Base-by-base conservation (phyloP, 2,888 invertebrate species). In the Stictocephala bisonia region DNA sequence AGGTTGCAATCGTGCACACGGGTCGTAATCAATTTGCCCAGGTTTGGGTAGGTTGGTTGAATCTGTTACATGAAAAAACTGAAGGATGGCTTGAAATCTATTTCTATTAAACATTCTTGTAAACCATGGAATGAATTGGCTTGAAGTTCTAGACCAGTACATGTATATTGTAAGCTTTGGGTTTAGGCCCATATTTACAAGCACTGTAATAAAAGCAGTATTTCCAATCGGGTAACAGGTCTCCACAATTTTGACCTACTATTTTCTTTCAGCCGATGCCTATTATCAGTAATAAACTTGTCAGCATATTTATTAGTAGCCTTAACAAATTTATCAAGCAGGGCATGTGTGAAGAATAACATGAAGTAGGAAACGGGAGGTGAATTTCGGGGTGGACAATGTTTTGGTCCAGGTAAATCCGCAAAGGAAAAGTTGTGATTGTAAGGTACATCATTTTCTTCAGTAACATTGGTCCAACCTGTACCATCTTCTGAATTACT, bases 241-340 rank as follows among this genome's bases (percentile, higher is more conserved):
- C 29, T 64, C 71, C 71, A 50, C 11, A 31, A 31, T 20, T 50
- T 64, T 4, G n/a, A 6, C 3, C 40, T 27, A 29, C 48, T 35
- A 22, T 71, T 6, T 22, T 24, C 29, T 58, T 31, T 60, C 20
- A 48, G n/a, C 27, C 15, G n/a, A n/a, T n/a, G n/a, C n/a, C n/a
- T 7, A 31, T 41, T 40, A 15, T 40, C 15, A 44, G 22, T 41
- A 13, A 71, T n/a, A 20, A 60, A 58, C 15, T 60, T 4, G 15
- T 20, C 27, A 35, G 71, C 71, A 71, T 58, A 71, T 11, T 48
- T 58, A 15, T 71, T 71, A 15, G 71, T 60, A n/a, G 27, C 41
- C 27, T 58, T 71, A 4, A 71, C 60, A 58, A 71, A 60, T 15
- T 29, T 71, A 7, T 71, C 60, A 29, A 60, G n/a, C 1, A 71